Percentiles rank a stretch among this genome's conserved stretches.
Evolutionary conservation across 2,888 invertebrate species (phyloP).

Genomic region (Noctua janthe): DNA sequence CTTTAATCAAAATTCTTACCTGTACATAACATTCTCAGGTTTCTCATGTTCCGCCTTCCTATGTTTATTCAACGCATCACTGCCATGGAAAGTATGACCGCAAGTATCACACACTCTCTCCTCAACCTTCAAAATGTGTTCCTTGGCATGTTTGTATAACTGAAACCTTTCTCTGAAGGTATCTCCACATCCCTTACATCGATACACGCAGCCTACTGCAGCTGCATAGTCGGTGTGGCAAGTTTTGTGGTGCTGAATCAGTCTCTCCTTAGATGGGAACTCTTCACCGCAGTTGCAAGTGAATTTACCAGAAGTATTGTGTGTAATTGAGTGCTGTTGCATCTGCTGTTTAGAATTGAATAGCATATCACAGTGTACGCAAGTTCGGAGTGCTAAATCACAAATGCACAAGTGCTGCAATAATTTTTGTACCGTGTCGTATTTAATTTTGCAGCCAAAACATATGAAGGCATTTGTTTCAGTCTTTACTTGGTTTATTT

Average conservation of each 20-base stretch:
- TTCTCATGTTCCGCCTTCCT: conserved; percentile 79
- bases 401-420: conserved; percentile 84
- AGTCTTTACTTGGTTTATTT: conserved; percentile 50
- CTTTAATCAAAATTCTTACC: conserved; percentile 63
- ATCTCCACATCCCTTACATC: conserved; percentile 84
- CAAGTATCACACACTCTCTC: conserved; percentile 83
- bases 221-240: conserved; percentile 79
- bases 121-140: conserved; percentile 80
- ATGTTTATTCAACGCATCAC: conserved; percentile 79
- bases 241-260: conserved; percentile 79
- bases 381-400: conserved; percentile 81
- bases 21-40: conserved; percentile 74
- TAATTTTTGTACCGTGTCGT: conserved; percentile 79
- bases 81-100: conserved; percentile 78
- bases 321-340: conserved; percentile 80
- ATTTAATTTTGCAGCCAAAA: conserved; percentile 83
- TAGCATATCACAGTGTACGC: conserved; percentile 80
- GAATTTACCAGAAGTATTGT: conserved; percentile 70
- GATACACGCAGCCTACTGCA: conserved; percentile 77
- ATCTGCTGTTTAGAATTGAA: conserved; percentile 85
- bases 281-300: conserved; percentile 81
- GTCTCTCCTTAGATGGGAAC: conserved; percentile 77
- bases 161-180: conserved; percentile 81
- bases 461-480: conserved; percentile 77
- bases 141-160: conserved; percentile 83